Evolutionary conservation across 1,140 invertebrate genomes (phyloP).

Genomic region (Liolophura sinensis): DNA sequence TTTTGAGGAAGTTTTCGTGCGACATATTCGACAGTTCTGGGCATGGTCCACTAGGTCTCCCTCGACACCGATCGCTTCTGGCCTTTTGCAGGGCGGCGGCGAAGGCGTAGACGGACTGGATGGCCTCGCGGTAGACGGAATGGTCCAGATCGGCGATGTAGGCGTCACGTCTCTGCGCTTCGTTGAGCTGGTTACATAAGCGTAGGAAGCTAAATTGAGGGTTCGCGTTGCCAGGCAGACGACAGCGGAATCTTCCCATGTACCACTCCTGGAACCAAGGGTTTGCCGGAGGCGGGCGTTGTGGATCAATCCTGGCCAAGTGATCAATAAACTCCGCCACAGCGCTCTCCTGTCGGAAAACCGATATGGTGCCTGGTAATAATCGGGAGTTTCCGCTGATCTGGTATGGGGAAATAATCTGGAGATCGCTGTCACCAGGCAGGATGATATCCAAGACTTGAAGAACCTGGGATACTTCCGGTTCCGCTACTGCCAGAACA

Average conservation of each 20-base stretch:
- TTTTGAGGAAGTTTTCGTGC: conserved; percentile 21
- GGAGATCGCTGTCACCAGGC: conserved; percentile 22
- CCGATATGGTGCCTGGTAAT: conserved; percentile 34
- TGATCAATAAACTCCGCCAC: conserved; percentile 42
- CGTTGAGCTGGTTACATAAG: too few species aligned
- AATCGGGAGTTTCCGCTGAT: conserved; percentile 21
- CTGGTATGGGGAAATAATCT: conserved; percentile 36
- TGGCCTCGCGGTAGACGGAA: conserved; percentile 24
- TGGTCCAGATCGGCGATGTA: too few species aligned
- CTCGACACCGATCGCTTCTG: conserved; percentile 22
- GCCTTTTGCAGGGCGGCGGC: conserved; percentile 31
- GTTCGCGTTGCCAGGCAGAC: conserved; percentile 19
- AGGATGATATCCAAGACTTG: conserved; percentile 19
- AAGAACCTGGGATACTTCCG: not conserved
- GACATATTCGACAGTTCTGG: conserved; percentile 16
- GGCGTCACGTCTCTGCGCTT: too few species aligned
- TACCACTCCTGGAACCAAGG: conserved; percentile 60
- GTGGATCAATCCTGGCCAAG: conserved; percentile 39
- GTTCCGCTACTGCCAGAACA: conserved; percentile 26
- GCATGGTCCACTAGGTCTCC: conserved; percentile 16
- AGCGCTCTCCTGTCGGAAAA: conserved; percentile 22
- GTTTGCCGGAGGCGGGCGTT: conserved; percentile 29
- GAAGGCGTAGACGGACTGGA: conserved; percentile 41
- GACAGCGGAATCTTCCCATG: conserved; percentile 35
- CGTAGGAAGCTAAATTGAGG: too few species aligned